Evolutionary conservation across 2,797 vertebrate genomes (phyloP).

Genomic region (Chelmon rostratus): DNA sequence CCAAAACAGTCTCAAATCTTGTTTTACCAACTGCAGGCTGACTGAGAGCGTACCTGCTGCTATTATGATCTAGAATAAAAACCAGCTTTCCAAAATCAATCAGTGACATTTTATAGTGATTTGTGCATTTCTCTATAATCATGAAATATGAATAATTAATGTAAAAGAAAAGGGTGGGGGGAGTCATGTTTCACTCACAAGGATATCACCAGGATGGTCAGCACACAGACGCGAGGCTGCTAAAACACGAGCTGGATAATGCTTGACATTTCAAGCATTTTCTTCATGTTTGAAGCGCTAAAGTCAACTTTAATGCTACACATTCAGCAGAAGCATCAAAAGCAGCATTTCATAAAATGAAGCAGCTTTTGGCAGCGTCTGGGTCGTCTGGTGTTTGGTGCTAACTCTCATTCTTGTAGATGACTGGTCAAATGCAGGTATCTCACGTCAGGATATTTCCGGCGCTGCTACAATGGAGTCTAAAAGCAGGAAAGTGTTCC

Average conservation of each 20-base stretch:
- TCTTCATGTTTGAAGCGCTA: not conserved
- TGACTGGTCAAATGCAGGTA: slow-evolving; percentile 63
- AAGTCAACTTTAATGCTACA: not conserved
- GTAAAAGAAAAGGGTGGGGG: slow-evolving; percentile 28
- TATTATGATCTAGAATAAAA: slow-evolving; percentile 23
- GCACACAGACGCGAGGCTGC: slow-evolving; percentile 15
- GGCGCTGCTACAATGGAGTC: slow-evolving; percentile 51
- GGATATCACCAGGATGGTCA: slow-evolving; percentile 25
- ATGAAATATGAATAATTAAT: slow-evolving; percentile 66
- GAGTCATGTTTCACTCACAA: slow-evolving; percentile 56
- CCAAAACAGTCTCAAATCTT: not conserved
- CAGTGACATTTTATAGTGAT: slow-evolving; percentile 38
- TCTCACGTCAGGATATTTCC: slow-evolving; percentile 65
- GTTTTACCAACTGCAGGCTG: not conserved
- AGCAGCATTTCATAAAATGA: not conserved
- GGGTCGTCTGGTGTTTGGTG: not conserved
- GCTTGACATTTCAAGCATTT: not conserved
- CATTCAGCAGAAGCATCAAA: not conserved
- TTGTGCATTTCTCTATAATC: slow-evolving; percentile 47
- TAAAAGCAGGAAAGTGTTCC: slow-evolving; percentile 72
- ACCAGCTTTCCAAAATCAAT: slow-evolving; percentile 38
- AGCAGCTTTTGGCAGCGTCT: not conserved
- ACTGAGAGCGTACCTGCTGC: slow-evolving; percentile 4
- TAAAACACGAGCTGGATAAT: not conserved
- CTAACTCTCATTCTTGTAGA: slow-evolving; percentile 34